These are phyloP conservation scores for Trachelipus rathkii DNA, from an alignment of 1,140 invertebrate genomes.

Conservation along the genomic window DNA sequence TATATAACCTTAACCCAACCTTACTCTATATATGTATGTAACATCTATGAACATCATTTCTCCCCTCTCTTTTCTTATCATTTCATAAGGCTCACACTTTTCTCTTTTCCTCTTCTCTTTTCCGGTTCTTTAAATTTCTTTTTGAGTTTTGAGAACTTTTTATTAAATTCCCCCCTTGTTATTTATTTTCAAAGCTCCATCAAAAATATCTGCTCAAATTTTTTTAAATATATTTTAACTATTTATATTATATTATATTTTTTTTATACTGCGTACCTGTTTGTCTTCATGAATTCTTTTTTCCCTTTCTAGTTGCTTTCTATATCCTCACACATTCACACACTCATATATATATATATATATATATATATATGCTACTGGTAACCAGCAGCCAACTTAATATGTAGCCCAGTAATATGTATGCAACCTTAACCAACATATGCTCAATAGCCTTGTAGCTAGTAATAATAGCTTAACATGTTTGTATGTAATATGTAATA, in stretches of 20 bases:
- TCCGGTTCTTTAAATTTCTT: constrained; percentile 3
- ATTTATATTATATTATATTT: too few relatives aligned
- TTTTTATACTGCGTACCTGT: background rate
- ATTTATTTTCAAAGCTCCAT: background rate
- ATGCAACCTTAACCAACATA: too few relatives aligned
- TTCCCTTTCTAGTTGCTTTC: too few relatives aligned
- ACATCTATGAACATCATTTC: background rate
- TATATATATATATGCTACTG: too few relatives aligned
- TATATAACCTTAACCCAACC: too few relatives aligned
- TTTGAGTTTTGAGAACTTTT: background rate
- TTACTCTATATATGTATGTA: too few relatives aligned
- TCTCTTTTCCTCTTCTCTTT: constrained; percentile 6
- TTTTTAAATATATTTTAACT: constrained; percentile 2
- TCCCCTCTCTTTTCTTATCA: background rate
- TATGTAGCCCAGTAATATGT: too few relatives aligned
- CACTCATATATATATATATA: background rate
- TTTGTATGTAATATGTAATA: too few relatives aligned
- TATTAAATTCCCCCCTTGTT: constrained; percentile 5
- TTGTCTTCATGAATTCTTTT: background rate
- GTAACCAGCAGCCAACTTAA: too few relatives aligned
- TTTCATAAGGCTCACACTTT: constrained; percentile 10
- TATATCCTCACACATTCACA: too few relatives aligned
- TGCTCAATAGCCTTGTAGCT: too few relatives aligned
- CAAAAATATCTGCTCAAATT: background rate
- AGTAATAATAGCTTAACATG: too few relatives aligned